Percentiles rank a stretch among this genome's conserved stretches.
These are phyloP conservation scores for Hiodon alosoides DNA, from an alignment of 2,113 vertebrate species.

Conservation along the genomic window DNA sequence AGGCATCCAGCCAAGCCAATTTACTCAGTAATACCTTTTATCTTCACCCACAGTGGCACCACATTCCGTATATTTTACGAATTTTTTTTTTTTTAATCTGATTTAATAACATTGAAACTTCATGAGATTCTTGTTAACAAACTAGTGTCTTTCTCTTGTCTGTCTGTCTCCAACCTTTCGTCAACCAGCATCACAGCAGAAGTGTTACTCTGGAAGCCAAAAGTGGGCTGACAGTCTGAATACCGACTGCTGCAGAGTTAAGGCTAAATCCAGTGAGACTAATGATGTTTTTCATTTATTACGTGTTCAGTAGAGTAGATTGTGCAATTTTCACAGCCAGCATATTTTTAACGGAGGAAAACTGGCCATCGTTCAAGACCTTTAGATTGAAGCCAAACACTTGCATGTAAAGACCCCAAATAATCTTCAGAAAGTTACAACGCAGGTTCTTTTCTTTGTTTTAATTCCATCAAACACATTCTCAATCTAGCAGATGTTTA, in stretches of 20 bases:
- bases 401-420: not conserved
- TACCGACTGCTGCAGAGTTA: not conserved
- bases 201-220: not conserved
- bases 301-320: not conserved
- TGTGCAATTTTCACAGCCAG: not conserved
- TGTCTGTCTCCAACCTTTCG: not conserved
- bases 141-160: not conserved
- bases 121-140: conserved; percentile 16
- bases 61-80: conserved; percentile 41
- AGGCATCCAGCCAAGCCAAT: conserved; percentile 37
- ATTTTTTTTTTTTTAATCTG: not conserved
- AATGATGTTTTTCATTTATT: not conserved
- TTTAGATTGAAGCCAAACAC: not conserved
- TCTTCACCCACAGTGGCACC: conserved; percentile 48
- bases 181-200: not conserved
- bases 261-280: not conserved
- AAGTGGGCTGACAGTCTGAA: conserved; percentile 5
- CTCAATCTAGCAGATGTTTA: too few relatives aligned
- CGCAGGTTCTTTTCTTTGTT: too few relatives aligned
- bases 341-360: not conserved
- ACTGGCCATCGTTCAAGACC: too few relatives aligned
- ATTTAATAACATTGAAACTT: conserved; percentile 24
- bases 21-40: conserved; percentile 57
- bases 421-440: too few relatives aligned
- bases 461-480: too few relatives aligned